Evolutionary conservation across 2,113 vertebrate genomes (phyloP).

Genomic region (Scomber scombrus): DNA sequence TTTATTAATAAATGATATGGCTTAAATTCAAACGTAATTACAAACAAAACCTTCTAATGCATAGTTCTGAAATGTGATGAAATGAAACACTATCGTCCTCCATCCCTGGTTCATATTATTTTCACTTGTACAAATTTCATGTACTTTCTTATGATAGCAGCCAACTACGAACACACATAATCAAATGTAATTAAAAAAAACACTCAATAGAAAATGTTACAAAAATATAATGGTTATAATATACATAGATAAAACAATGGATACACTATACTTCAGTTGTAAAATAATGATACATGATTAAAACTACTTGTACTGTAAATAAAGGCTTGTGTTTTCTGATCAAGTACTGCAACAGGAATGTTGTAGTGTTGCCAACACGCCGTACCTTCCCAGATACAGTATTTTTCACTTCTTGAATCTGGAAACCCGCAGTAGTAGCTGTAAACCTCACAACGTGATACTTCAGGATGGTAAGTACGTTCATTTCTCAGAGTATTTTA

Average conservation of each 20-base stretch:
- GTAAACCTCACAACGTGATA: constrained; percentile 14
- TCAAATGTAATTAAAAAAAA: constrained; percentile 45
- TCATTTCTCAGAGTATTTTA: neutral
- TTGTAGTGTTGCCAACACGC: constrained; percentile 26
- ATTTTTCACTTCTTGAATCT: constrained; percentile 4
- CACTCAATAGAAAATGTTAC: constrained; percentile 66
- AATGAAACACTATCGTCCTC: constrained; percentile 61
- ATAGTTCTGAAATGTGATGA: constrained; percentile 62
- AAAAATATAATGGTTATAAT: constrained; percentile 79
- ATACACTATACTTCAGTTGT: constrained; percentile 68
- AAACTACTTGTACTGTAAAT: constrained; percentile 60
- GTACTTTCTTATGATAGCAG: constrained; percentile 79
- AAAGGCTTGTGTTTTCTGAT: constrained; percentile 64
- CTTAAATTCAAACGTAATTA: constrained; percentile 73
- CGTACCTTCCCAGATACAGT: constrained; percentile 31
- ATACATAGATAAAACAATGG: constrained; percentile 65
- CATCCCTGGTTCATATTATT: constrained; percentile 64
- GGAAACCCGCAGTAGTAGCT: constrained; percentile 28
- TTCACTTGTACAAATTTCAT: constrained; percentile 73
- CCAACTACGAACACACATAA: constrained; percentile 72
- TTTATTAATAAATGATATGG: constrained; percentile 80
- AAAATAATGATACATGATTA: constrained; percentile 71
- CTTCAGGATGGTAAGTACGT: constrained; percentile 11
- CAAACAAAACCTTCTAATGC: constrained; percentile 61
- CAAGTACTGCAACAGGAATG: constrained; percentile 57